Base-by-base conservation (phyloP, 2,888 invertebrate genomes). In the Lottia gigantea region DNA sequence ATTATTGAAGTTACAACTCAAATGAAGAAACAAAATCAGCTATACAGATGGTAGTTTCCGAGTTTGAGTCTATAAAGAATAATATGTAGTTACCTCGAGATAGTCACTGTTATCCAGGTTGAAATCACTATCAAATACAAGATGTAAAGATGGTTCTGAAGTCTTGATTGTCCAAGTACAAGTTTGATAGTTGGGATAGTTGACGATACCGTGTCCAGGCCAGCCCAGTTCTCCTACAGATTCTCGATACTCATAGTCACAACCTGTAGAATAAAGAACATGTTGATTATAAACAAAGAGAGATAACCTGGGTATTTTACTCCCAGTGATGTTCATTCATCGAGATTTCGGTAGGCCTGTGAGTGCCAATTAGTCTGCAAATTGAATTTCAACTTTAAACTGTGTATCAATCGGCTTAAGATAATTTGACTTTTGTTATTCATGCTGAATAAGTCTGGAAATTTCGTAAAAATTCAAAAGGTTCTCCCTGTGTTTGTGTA, bases 191-290 rank as follows among this genome's bases (percentile, higher is more conserved):
- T 74, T 70, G 0, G 75, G 68, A 31, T 74, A 77, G 64, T 66
- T 69, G n/a, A 64, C 55, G 11, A 64, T 64, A 15, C 70, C 67
- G 62, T 73, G 71, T 3, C 77, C 77, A 45, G 77, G 77, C 2
- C 74, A 73, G 19, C 65, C 45, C 25, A 76, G 67, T 55, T 71
- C 68, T 31, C 76, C 78, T 15, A 15, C 45, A 12, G 47, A 31
- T 46, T 46, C 26, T 0, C n/a, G 46, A 14, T 73, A 61, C 0
- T 25, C 31, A 0, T 73, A n/a, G 14, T 49, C 16, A 68, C 77
- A 77, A 6, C 76, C 77, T 78, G 67, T 11, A 55, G 40, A 19
- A 45, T 12, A 64, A 19, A 46, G 45, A 26, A 1, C 14, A 66
- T 40, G 25, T 31, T 45, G 15, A 19, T 23, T 62, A n/a, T 70